These are phyloP conservation scores for Druon quercuslanigerum DNA, from an alignment of 1,140 invertebrate genomes.

Conservation along the genomic window DNA sequence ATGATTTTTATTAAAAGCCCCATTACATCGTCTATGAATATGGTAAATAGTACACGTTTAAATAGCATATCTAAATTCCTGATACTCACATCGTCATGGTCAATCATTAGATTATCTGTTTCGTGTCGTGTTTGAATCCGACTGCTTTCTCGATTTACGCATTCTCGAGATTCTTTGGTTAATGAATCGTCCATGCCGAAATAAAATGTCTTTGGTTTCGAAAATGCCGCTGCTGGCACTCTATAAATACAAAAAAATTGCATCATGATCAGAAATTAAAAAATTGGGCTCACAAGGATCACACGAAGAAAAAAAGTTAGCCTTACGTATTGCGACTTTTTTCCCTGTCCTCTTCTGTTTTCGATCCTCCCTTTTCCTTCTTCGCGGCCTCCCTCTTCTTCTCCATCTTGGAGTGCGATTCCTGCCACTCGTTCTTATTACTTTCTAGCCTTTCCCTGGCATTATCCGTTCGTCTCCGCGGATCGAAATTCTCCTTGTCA, in stretches of 20 bases:
- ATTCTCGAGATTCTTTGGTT: slow-evolving; percentile 64
- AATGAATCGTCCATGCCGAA: slow-evolving; percentile 83
- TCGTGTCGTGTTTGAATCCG: neutral
- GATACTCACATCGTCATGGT: slow-evolving; percentile 55
- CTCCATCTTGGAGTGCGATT: slow-evolving; percentile 36
- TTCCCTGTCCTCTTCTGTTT: slow-evolving; percentile 46
- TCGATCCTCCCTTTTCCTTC: slow-evolving; percentile 45
- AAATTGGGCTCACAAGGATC: too few relatives aligned
- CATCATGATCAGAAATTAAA: too few relatives aligned
- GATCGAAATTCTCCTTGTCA: slow-evolving; percentile 53
- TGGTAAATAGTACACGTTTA: too few relatives aligned
- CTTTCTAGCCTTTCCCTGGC: slow-evolving; percentile 3
- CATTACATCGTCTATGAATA: too few relatives aligned
- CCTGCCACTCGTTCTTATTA: slow-evolving; percentile 36
- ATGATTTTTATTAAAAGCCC: too few relatives aligned
- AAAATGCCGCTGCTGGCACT: slow-evolving; percentile 2
- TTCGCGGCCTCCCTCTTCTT: slow-evolving; percentile 45
- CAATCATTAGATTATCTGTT: slow-evolving; percentile 18
- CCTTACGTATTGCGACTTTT: slow-evolving; percentile 50
- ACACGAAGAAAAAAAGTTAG: slow-evolving; percentile 19
- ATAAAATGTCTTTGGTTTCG: slow-evolving; percentile 83
- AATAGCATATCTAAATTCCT: neutral
- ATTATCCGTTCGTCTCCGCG: slow-evolving; percentile 48
- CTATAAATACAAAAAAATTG: neutral
- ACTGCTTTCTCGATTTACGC: slow-evolving; percentile 67